phyloP scores from a whole-genome alignment of 2,797 vertebrate species.

The Anguilla anguilla region DNA sequence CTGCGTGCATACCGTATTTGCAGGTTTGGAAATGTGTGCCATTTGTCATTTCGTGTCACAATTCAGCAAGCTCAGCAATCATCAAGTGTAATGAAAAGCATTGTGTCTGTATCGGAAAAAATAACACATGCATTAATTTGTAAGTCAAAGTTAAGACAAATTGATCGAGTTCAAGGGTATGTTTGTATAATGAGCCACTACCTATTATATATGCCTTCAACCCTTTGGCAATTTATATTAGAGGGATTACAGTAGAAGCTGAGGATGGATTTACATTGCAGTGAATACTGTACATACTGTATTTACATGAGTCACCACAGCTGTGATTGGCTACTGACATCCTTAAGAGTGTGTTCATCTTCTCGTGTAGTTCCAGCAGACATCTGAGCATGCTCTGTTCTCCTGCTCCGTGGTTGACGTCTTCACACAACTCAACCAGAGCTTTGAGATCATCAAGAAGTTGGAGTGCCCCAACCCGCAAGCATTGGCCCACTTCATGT shows the following conservation, averaged over 20 bases:
- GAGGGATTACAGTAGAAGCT: not conserved
- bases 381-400: slow-evolving; percentile 96
- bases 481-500: slow-evolving; percentile 96
- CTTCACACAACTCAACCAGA: slow-evolving; percentile 98
- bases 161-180: not conserved
- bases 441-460: slow-evolving; percentile 98
- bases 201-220: not conserved
- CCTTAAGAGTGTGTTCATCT: not conserved
- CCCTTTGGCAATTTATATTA: not conserved
- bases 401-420: slow-evolving; percentile 98
- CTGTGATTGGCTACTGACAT: not conserved
- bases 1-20: not conserved
- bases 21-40: not conserved
- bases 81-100: not conserved
- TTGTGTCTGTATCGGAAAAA: not conserved
- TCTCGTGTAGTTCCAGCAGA: slow-evolving; percentile 88
- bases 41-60: not conserved
- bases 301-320: not conserved
- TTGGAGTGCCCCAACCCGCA: slow-evolving; percentile 97
- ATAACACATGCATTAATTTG: not conserved
- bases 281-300: not conserved
- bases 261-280: not conserved
- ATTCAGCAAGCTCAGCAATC: not conserved
- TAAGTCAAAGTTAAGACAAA: not conserved
- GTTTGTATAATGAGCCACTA: not conserved